phyloP scores from a whole-genome alignment of 2,888 invertebrate genomes.

The Spisula subtruncata region DNA sequence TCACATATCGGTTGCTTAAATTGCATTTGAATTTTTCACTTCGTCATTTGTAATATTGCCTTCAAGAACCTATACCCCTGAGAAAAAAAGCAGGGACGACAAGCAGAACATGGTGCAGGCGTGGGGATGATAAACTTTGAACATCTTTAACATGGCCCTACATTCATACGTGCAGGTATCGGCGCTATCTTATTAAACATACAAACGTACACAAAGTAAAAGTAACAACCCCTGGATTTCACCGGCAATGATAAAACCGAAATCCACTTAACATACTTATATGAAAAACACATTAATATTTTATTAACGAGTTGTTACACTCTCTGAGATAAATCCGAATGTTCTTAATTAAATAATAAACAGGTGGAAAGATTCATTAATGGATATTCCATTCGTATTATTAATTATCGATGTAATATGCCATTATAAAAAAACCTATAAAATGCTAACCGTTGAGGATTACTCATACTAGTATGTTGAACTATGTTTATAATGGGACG shows the following conservation, averaged over 20 bases:
- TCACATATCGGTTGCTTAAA: too few species aligned
- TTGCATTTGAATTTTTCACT: too few species aligned
- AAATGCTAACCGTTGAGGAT: neutral
- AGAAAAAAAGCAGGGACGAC: too few species aligned
- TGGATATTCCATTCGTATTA: neutral
- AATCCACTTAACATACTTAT: neutral
- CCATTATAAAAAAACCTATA: neutral
- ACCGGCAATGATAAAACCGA: neutral
- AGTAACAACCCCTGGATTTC: neutral
- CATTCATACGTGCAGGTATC: neutral
- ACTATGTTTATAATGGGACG: too few species aligned
- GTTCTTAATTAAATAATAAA: conserved; percentile 6
- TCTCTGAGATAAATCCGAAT: neutral
- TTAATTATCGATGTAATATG: neutral
- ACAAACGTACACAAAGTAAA: neutral
- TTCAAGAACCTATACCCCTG: too few species aligned
- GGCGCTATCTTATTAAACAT: neutral
- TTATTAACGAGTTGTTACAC: conserved; percentile 4
- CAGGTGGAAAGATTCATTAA: neutral
- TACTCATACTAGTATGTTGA: too few species aligned
- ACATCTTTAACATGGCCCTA: neutral
- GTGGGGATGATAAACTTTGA: too few species aligned
- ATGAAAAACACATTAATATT: conserved; percentile 15
- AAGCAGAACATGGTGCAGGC: too few species aligned
- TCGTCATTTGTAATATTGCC: too few species aligned